phyloP scores from a whole-genome alignment of 2,888 invertebrate genomes.

The Philaethria dido region DNA sequence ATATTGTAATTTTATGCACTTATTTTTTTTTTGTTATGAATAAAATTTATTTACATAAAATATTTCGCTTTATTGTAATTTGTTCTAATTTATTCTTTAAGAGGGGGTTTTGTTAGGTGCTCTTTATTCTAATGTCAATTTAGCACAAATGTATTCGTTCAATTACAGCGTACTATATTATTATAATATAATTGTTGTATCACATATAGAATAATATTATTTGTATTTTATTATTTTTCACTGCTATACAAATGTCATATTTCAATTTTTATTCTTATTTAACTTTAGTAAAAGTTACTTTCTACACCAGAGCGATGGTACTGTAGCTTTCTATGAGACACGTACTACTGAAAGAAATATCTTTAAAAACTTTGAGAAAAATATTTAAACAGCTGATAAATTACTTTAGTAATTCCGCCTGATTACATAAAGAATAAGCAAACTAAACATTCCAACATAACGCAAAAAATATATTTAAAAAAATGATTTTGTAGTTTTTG shows the following conservation, averaged over 20 bases:
- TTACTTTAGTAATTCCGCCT: not conserved
- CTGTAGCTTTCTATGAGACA: not conserved
- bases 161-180: conserved; percentile 17
- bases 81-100: conserved; percentile 7
- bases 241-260: not conserved
- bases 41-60: conserved; percentile 11
- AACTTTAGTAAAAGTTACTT: not conserved
- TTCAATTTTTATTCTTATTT: no score
- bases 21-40: conserved; percentile 26
- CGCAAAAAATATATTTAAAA: not conserved
- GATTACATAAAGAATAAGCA: not conserved
- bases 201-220: conserved; percentile 22
- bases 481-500: not conserved
- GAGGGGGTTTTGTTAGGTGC: conserved; percentile 31
- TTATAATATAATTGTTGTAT: conserved; percentile 8
- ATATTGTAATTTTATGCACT: conserved; percentile 14
- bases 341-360: not conserved
- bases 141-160: conserved; percentile 40
- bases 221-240: conserved; percentile 30
- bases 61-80: conserved; percentile 26
- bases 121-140: conserved; percentile 30
- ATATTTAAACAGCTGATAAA: not conserved
- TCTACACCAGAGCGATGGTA: not conserved
- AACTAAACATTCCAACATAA: not conserved
- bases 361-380: not conserved